Percentiles rank a stretch among this genome's conserved stretches.
Conservation (phyloP, 2,113 vertebrate genomes). For the Ceyx melanurus region DNA sequence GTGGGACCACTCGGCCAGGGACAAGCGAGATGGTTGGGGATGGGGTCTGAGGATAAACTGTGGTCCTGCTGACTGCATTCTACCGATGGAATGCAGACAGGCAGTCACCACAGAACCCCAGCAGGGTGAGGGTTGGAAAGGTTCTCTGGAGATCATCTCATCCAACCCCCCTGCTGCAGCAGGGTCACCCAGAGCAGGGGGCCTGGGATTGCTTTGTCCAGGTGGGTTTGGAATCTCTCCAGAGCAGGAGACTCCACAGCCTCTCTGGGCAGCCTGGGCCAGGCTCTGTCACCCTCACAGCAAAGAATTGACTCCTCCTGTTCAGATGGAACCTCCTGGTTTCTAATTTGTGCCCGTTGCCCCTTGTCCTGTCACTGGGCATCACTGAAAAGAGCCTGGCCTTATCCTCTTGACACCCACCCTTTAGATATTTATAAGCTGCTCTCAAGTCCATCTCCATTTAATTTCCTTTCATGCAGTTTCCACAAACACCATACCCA, state of each 20-base stretch:
- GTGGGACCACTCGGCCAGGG: background rate
- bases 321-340: background rate
- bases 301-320: background rate
- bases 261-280: background rate
- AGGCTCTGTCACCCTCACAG: background rate
- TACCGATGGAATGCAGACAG: background rate
- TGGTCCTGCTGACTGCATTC: background rate
- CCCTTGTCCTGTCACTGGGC: background rate
- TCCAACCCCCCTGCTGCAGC: background rate
- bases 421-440: background rate
- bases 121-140: background rate
- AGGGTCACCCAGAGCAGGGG: background rate
- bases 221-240: background rate
- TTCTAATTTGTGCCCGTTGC: background rate
- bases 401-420: background rate
- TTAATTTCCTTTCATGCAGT: background rate
- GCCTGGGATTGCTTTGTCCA: background rate
- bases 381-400: background rate
- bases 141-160: background rate
- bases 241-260: background rate
- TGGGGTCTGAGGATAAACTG: rapidly evolving
- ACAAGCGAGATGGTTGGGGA: background rate
- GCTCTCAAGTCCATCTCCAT: background rate
- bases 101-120: background rate
- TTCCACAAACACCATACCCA: background rate